phyloP scores from a whole-genome alignment of 2,888 invertebrate genomes.

The Lasioglossum marginatum region DNA sequence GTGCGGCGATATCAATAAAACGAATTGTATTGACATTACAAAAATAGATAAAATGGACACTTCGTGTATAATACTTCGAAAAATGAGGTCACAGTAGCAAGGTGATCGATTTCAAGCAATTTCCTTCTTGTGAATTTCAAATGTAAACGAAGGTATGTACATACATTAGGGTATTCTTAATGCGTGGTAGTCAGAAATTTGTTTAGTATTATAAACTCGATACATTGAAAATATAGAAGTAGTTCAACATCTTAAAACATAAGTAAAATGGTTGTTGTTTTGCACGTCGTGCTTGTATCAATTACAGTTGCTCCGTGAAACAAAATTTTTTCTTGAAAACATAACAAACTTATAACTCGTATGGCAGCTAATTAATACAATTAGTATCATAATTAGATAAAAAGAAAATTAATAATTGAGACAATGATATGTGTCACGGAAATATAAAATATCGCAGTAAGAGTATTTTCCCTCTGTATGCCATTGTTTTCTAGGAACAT shows the following conservation, averaged over 20 bases:
- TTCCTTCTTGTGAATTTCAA: neutral
- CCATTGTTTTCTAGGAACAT: neutral
- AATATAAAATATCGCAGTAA: neutral
- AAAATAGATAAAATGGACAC: neutral
- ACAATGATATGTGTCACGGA: neutral
- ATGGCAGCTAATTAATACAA: neutral
- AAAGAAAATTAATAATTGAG: neutral
- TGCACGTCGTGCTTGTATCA: neutral
- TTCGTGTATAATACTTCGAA: neutral
- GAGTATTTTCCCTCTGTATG: neutral
- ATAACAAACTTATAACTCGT: neutral
- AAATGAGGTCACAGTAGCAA: conserved; percentile 3
- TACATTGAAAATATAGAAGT: neutral
- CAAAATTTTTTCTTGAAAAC: neutral
- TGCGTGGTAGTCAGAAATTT: neutral
- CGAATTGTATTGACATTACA: neutral
- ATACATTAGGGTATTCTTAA: neutral
- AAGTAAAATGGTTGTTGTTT: neutral
- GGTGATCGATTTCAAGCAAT: conserved; percentile 8
- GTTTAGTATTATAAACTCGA: neutral
- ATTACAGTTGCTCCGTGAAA: neutral
- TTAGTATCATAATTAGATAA: neutral
- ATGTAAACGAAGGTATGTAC: neutral
- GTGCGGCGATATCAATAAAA: neutral
- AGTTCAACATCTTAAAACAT: neutral